Percentiles rank a stretch among this genome's conserved stretches.
Evolutionary conservation across 2,888 invertebrate genomes (phyloP).

Genomic region (Pammene fasciana): DNA sequence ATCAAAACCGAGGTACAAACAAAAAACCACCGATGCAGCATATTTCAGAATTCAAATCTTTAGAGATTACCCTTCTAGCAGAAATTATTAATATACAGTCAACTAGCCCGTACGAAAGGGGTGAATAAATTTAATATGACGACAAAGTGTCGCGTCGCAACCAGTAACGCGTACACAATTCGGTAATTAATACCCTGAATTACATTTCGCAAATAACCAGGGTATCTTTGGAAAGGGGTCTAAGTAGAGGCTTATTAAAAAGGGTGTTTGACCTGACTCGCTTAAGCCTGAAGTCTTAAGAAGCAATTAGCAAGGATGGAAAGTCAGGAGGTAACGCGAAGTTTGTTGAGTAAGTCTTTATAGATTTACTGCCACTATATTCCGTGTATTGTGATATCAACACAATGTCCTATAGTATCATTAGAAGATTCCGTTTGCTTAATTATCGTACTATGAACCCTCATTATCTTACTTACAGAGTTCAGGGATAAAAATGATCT

Average conservation of each 20-base stretch:
- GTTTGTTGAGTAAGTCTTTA: not conserved
- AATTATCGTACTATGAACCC: no score
- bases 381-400: no score
- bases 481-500: no score
- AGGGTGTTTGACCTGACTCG: constrained; percentile 31
- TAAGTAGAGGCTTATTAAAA: constrained; percentile 37
- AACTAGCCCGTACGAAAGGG: constrained; percentile 73
- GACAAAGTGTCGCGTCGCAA: constrained; percentile 66
- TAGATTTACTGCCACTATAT: no score
- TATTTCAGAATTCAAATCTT: constrained; percentile 53
- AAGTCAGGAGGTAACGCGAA: not conserved
- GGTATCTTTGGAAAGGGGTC: constrained; percentile 32
- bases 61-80: constrained; percentile 65
- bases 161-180: constrained; percentile 75
- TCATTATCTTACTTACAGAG: no score
- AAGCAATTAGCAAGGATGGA: constrained; percentile 27
- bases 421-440: no score
- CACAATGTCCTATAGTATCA: no score
- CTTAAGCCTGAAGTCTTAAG: constrained; percentile 24
- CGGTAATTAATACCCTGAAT: constrained; percentile 74
- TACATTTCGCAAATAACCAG: constrained; percentile 44
- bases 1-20: constrained; percentile 6
- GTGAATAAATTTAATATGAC: constrained; percentile 71
- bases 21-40: constrained; percentile 27
- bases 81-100: constrained; percentile 75